Evolutionary conservation across 1,140 invertebrate species (phyloP).

Genomic region (Eciton burchellii): DNA sequence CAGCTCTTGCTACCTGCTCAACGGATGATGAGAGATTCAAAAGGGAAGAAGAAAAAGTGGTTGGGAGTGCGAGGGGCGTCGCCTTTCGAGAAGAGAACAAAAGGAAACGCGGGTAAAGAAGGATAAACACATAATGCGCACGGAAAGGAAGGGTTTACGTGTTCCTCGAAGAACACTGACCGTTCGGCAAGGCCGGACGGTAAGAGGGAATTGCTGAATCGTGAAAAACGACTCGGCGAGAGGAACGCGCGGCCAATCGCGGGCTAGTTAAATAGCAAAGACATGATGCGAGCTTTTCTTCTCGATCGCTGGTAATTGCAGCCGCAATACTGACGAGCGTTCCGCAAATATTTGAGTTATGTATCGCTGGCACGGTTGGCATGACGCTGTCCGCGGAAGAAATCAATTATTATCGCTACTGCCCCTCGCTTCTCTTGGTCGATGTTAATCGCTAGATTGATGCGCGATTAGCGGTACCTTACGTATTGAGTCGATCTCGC

Average conservation of each 20-base stretch:
- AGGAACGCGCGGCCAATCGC: background rate
- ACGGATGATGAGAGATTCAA: slow-evolving; percentile 5
- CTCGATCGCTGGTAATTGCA: slow-evolving; percentile 64
- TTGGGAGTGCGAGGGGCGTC: background rate
- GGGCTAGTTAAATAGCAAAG: slow-evolving; percentile 29
- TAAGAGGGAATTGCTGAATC: slow-evolving; percentile 76
- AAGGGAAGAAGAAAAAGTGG: background rate
- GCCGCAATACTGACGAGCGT: slow-evolving; percentile 64
- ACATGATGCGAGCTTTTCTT: slow-evolving; percentile 63
- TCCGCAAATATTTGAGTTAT: slow-evolving; percentile 69
- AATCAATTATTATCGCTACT: slow-evolving; percentile 64
- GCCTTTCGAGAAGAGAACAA: slow-evolving; percentile 43
- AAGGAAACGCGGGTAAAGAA: slow-evolving; percentile 61
- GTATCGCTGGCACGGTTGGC: slow-evolving; percentile 53
- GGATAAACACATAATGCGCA: slow-evolving; percentile 80
- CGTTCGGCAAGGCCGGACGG: slow-evolving; percentile 60
- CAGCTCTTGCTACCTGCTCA: slow-evolving; percentile 40
- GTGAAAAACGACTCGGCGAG: slow-evolving; percentile 63
- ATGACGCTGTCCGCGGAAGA: slow-evolving; percentile 12
- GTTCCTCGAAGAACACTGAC: slow-evolving; percentile 75
- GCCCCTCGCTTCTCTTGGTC: too few relatives aligned
- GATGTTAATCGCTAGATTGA: slow-evolving; percentile 26
- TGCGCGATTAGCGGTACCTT: background rate
- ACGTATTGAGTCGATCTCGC: background rate
- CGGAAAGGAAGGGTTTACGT: slow-evolving; percentile 77